Percentiles rank a stretch among this genome's conserved stretches.
phyloP scores from a whole-genome alignment of 2,888 invertebrate species.

The Amorpha juglandis region DNA sequence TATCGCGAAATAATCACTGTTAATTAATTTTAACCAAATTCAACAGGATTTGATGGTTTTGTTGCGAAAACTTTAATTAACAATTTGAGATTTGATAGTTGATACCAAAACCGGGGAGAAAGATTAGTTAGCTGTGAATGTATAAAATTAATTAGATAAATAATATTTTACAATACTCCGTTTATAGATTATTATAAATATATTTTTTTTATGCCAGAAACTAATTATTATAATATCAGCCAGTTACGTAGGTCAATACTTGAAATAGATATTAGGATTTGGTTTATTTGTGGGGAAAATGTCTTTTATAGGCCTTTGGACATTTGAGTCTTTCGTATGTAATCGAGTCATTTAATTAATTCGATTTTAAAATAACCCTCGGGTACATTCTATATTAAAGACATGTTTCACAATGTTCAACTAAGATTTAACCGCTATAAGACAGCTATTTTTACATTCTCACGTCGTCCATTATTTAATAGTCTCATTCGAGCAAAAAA shows the following conservation, averaged over 20 bases:
- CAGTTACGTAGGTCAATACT: background rate
- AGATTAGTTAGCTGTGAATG: background rate
- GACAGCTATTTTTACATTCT: no score
- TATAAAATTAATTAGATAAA: no score
- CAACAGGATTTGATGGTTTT: background rate
- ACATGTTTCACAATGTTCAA: no score
- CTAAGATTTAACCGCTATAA: no score
- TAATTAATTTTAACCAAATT: background rate
- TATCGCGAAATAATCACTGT: background rate
- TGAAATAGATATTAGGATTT: background rate
- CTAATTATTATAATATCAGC: background rate
- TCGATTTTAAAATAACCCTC: no score
- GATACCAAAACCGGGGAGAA: background rate
- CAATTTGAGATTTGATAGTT: background rate
- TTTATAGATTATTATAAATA: no score
- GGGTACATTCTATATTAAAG: no score
- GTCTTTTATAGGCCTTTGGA: background rate
- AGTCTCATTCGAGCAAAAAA: no score
- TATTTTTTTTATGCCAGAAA: no score
- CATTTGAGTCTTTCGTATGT: conserved; percentile 7
- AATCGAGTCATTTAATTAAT: background rate
- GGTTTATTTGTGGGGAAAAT: background rate
- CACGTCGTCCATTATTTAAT: no score
- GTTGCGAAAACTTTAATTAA: background rate
- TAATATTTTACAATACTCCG: no score